Evolutionary conservation across 2,888 invertebrate genomes (phyloP).

Genomic region (Cerceris ruficornis): DNA sequence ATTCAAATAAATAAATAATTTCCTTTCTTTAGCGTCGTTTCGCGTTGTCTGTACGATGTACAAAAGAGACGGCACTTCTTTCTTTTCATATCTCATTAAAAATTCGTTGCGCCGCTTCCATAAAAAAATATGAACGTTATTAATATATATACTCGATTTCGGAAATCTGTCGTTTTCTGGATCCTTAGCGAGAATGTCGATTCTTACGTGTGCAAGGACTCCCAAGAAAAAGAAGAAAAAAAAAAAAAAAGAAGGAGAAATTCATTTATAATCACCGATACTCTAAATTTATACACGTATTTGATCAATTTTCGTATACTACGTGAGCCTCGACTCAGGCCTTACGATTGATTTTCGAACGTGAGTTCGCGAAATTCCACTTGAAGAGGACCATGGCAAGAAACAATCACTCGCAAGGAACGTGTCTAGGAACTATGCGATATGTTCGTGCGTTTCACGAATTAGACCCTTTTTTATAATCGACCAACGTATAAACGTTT

Average conservation of each 20-base stretch:
- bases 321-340: background rate
- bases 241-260: no score
- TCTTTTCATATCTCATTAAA: constrained; percentile 50
- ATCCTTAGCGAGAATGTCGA: constrained; percentile 67
- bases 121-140: constrained; percentile 74
- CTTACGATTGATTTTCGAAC: no score
- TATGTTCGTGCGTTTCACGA: background rate
- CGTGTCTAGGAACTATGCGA: constrained; percentile 32
- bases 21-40: constrained; percentile 76
- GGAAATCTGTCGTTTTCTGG: constrained; percentile 61
- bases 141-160: constrained; percentile 65
- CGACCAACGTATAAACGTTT: no score
- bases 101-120: constrained; percentile 65
- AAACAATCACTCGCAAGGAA: constrained; percentile 19
- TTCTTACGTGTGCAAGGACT: constrained; percentile 27
- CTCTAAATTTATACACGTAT: constrained; percentile 38
- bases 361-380: no score
- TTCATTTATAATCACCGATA: constrained; percentile 35
- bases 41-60: constrained; percentile 72
- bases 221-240: background rate
- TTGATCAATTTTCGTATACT: constrained; percentile 30
- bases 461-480: no score
- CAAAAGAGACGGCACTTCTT: constrained; percentile 60
- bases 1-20: constrained; percentile 82
- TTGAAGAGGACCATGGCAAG: background rate